Conservation (phyloP, 2,113 vertebrate species). For the Micronycteris hirsuta region DNA sequence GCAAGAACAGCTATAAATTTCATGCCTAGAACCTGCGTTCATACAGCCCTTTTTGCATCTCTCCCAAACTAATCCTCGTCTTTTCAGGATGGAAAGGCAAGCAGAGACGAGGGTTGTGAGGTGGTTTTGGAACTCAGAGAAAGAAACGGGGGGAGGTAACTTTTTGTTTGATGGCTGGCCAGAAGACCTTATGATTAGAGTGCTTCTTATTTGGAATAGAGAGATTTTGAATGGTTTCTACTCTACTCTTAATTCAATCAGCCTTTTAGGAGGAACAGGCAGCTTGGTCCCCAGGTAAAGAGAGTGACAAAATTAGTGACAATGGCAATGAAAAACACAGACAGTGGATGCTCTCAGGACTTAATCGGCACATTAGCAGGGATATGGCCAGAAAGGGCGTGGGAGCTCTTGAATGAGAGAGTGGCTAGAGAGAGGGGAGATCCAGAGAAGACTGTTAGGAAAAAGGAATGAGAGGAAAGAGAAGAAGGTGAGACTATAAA, state of each 20-base stretch:
- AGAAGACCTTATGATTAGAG: not conserved
- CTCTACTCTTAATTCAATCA: not conserved
- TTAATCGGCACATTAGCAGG: not conserved
- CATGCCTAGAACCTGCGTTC: not conserved
- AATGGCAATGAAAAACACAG: not conserved
- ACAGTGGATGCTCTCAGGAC: not conserved
- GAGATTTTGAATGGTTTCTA: not conserved
- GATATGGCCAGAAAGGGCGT: not conserved
- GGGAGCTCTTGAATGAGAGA: not conserved
- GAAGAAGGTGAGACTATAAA: not conserved
- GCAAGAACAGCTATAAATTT: conserved; percentile 42
- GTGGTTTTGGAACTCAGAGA: not conserved
- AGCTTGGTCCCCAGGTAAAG: not conserved
- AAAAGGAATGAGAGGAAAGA: not conserved
- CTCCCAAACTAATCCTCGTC: not conserved
- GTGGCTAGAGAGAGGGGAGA: not conserved
- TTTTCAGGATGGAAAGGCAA: not conserved
- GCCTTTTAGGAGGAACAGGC: not conserved
- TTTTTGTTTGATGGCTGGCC: not conserved
- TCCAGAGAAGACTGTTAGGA: not conserved
- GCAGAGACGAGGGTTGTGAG: not conserved
- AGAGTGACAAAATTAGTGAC: not conserved
- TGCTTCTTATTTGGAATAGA: not conserved
- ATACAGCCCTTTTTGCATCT: not conserved
- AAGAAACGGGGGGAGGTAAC: too few relatives aligned